Conservation (phyloP, 2,797 vertebrate species). For the Myiothlypis chrysogaster region DNA sequence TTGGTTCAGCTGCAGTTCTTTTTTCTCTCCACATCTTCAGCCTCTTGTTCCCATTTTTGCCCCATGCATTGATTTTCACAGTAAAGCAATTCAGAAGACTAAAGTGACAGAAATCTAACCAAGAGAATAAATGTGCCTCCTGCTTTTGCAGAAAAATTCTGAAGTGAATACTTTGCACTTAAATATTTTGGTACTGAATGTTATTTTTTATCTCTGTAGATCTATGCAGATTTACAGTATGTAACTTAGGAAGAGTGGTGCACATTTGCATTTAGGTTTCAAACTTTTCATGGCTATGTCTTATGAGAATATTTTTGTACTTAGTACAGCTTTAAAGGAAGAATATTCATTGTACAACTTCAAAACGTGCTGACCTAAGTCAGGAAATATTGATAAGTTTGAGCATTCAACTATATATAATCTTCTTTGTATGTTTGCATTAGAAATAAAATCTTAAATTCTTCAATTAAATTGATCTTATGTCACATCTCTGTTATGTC, state of each 20-base stretch:
- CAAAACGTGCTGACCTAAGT: not conserved
- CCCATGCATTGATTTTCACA: not conserved
- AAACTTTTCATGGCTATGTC: not conserved
- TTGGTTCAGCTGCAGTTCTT: not conserved
- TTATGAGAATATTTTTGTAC: not conserved
- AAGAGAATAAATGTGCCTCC: not conserved
- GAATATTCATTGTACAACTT: not conserved
- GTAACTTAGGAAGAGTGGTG: not conserved
- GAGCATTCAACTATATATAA: not conserved
- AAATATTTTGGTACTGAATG: not conserved
- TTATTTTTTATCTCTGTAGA: not conserved
- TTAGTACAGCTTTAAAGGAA: not conserved
- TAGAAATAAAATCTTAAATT: not conserved
- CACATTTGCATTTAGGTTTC: not conserved
- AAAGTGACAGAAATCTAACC: not conserved
- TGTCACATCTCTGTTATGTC: accelerated
- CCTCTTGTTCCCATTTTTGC: accelerated
- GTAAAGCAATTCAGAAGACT: not conserved
- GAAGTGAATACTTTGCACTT: not conserved
- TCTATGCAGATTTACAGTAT: not conserved
- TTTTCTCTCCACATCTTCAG: not conserved
- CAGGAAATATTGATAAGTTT: not conserved
- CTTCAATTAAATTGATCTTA: not conserved
- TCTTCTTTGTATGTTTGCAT: not conserved
- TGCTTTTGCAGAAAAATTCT: not conserved